Base-by-base conservation (phyloP, 1,140 invertebrate species). In the Brachionus asplanchnoidis region DNA sequence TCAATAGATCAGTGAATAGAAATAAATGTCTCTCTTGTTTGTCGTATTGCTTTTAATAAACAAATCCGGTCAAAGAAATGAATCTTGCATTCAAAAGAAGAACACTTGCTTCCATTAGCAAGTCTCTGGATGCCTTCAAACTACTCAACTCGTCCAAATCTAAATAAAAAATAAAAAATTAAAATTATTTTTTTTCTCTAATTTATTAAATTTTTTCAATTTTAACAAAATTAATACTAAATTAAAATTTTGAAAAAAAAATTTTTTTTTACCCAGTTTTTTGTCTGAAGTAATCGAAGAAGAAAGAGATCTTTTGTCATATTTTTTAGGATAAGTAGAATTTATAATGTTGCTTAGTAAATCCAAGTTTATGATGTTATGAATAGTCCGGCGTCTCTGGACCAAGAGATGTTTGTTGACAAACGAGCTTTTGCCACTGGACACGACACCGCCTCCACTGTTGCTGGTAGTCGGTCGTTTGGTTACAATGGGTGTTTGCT, bases 21-120 rank as follows among this genome's bases (percentile, higher is more conserved):
- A 82, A 82, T 28, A 82, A 82, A 82, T 82, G 23, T 40, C 79
- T 60, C 23, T 82, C 79, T 82, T 82, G 79, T 66, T 68, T 82
- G 28, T 53, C 79, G 36, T 65, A 82, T 82, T 82, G 79, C 79
- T 82, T 14, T 56, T 17, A 36, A 68, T 3, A 46, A 82, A 26
- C 28, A 65, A 82, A 56, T 32, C 11, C 66, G 26, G 7, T 11
- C 23, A 80, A 17, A 8, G 36, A 14, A 80, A 80, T 32, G 8
- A 32, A 28, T 40, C n/a, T 65, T 82, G 66, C 79, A 46, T 82
- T 82, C 12, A 68, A 44, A 11, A 82, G 32, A 20, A 11, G 53
- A 40, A 82, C 79, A 65, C 20, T 42, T 82, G 53, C 79, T 82
- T 82, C 23, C 36, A 42, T 44, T 44, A 82, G 20, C 26, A 82